Conservation (phyloP, 37 sponge, comb jelly and placozoan genomes). For the Petrosia ficiformis region DNA sequence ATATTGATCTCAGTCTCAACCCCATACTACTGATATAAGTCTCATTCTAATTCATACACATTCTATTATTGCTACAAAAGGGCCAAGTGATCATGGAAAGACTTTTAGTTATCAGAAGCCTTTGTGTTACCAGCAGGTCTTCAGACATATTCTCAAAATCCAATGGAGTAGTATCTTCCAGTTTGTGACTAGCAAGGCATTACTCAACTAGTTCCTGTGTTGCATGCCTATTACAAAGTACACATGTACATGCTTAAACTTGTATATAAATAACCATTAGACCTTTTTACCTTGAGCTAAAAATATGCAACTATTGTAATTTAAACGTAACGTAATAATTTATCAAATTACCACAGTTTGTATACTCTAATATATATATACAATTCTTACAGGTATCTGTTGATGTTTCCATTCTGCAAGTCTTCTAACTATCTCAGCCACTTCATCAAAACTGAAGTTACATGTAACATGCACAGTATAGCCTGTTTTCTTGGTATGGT, state of each 20-base stretch:
- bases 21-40: no score
- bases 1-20: no score
- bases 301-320: background rate
- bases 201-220: no score
- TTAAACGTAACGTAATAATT: background rate
- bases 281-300: background rate
- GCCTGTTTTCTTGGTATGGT: conserved; percentile 77
- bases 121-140: no score
- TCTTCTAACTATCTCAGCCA: conserved; percentile 38
- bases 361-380: background rate
- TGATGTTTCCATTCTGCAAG: conserved; percentile 34
- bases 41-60: no score
- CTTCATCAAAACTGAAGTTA: conserved; percentile 16
- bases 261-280: background rate
- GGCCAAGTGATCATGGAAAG: no score
- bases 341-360: background rate
- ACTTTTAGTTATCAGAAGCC: no score
- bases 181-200: no score
- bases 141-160: no score
- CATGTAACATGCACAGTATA: conserved; percentile 35
- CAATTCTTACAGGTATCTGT: conserved; percentile 11
- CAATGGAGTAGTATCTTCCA: no score
- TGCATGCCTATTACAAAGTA: no score
- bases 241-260: background rate
- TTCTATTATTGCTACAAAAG: no score